Conservation (phyloP, 1,140 invertebrate genomes). For the Procambarus clarkii region DNA sequence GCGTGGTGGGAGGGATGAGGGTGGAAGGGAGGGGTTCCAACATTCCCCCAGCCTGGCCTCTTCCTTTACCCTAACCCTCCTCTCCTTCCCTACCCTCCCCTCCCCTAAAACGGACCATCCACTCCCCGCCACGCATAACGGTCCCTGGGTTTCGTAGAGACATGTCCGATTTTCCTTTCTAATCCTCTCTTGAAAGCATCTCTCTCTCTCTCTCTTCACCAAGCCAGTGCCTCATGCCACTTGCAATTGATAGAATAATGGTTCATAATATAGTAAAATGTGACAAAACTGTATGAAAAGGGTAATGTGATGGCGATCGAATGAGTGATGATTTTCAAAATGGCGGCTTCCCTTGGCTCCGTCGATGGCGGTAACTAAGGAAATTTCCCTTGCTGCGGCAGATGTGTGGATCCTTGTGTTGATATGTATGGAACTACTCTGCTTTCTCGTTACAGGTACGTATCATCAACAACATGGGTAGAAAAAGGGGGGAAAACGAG, state of each 20-base stretch:
- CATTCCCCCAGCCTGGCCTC: neutral
- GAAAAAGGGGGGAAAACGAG: neutral
- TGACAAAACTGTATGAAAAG: neutral
- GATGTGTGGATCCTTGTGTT: neutral
- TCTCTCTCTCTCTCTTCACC: neutral
- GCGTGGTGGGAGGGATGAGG: neutral
- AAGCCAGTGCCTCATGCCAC: neutral
- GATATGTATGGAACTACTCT: neutral
- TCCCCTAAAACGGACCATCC: slow-evolving; percentile 8
- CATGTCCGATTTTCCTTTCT: slow-evolving; percentile 2
- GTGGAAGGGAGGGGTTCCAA: neutral
- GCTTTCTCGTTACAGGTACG: slow-evolving; percentile 10
- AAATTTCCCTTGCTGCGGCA: neutral
- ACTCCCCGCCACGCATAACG: slow-evolving; percentile 39
- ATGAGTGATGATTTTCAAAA: slow-evolving; percentile 60
- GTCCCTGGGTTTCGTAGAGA: neutral
- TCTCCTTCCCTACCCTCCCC: slow-evolving; percentile 12
- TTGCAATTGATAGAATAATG: neutral
- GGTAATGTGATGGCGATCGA: slow-evolving; percentile 31
- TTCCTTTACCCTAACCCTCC: neutral
- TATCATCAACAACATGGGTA: slow-evolving; percentile 3
- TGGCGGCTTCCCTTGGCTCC: slow-evolving; percentile 29
- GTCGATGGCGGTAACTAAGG: slow-evolving; percentile 2
- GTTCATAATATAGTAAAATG: neutral
- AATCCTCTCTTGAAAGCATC: neutral